These are phyloP conservation scores for Montifringilla adamsi DNA, from an alignment of 2,113 vertebrate genomes.

Conservation along the genomic window DNA sequence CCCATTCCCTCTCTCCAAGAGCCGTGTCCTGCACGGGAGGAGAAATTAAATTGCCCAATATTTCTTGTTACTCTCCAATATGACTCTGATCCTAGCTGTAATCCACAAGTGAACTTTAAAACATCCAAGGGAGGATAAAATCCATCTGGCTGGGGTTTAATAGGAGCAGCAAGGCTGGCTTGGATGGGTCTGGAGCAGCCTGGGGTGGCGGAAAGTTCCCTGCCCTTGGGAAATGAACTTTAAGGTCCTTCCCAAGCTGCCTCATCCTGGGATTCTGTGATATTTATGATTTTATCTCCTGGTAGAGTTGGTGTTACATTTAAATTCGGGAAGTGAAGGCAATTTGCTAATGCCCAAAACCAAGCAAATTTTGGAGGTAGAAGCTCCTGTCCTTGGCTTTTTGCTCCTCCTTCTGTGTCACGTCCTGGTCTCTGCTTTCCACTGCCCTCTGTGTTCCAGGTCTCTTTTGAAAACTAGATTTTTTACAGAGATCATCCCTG, in stretches of 20 bases:
- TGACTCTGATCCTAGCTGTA: neutral
- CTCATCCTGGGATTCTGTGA: neutral
- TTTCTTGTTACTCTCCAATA: neutral
- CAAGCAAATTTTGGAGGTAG: neutral
- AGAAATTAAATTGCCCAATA: neutral
- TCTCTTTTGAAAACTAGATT: neutral
- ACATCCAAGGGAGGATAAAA: neutral
- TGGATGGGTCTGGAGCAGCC: neutral
- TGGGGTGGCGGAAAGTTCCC: neutral
- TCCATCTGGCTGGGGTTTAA: neutral
- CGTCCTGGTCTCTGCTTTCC: neutral
- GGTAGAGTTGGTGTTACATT: rapidly evolving
- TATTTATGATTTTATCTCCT: neutral
- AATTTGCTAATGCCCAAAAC: neutral
- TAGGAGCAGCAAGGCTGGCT: neutral
- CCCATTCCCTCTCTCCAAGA: neutral
- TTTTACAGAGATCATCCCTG: neutral
- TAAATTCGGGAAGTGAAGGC: neutral
- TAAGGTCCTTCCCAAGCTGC: neutral
- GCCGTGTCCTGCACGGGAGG: neutral
- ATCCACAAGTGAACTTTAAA: neutral
- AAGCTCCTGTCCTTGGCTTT: neutral
- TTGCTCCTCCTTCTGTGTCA: neutral
- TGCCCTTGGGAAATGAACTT: neutral
- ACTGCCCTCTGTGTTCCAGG: neutral